Percentiles rank a stretch among this genome's conserved stretches.
Conservation (phyloP, 2,113 vertebrate genomes). For the Amblyornis subalaris region DNA sequence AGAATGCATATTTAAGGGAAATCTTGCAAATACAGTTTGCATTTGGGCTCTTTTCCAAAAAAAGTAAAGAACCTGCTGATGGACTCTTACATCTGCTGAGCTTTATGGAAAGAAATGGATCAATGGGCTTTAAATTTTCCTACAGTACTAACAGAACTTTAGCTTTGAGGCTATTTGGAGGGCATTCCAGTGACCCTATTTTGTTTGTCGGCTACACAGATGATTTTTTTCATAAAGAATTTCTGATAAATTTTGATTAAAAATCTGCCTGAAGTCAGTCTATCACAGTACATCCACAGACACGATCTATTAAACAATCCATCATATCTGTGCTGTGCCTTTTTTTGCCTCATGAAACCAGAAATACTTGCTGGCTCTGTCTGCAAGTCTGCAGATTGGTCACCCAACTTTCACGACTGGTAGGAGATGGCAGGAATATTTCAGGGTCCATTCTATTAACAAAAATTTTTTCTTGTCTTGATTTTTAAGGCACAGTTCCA, state of each 20-base stretch:
- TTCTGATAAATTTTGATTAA: not conserved
- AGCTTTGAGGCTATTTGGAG: not conserved
- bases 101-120: not conserved
- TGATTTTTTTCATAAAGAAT: not conserved
- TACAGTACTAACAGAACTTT: not conserved
- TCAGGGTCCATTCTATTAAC: not conserved
- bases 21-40: not conserved
- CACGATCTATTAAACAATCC: not conserved
- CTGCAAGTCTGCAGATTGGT: not conserved
- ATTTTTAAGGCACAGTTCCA: not conserved
- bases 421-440: not conserved
- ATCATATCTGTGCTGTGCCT: not conserved
- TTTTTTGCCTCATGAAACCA: not conserved
- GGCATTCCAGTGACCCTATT: not conserved
- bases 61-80: not conserved
- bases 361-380: not conserved
- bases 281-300: not conserved
- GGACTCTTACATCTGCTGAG: not conserved
- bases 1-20: not conserved
- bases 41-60: constrained; percentile 10
- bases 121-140: not conserved
- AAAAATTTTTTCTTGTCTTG: not conserved
- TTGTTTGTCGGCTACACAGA: not conserved
- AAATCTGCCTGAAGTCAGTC: not conserved
- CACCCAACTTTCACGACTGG: not conserved